phyloP scores from a whole-genome alignment of 2,113 vertebrate species.

The Oreochromis tanganicae region DNA sequence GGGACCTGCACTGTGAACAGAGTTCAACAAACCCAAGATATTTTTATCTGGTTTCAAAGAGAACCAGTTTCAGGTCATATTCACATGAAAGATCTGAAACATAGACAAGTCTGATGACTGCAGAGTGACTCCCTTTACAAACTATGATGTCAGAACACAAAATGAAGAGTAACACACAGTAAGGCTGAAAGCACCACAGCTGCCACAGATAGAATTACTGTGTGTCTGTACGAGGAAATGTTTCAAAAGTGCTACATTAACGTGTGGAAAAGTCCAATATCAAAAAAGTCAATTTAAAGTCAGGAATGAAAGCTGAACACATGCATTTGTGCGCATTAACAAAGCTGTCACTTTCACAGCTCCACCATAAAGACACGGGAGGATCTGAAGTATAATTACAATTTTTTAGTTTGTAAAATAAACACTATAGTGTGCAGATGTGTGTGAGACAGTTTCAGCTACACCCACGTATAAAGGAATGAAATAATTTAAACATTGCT shows the following conservation, averaged over 20 bases:
- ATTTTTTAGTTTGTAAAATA: rapidly evolving
- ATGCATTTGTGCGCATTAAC: rapidly evolving
- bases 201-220: rapidly evolving
- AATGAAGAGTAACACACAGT: not conserved
- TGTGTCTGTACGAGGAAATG: not conserved
- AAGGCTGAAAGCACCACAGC: not conserved
- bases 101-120: rapidly evolving
- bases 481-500: not conserved
- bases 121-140: not conserved
- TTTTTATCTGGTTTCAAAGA: rapidly evolving
- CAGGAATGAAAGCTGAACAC: not conserved
- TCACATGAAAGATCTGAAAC: not conserved
- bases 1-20: rapidly evolving
- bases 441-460: not conserved
- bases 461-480: rapidly evolving
- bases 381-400: not conserved
- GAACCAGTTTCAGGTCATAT: rapidly evolving
- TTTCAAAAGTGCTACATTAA: not conserved
- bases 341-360: not conserved
- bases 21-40: not conserved
- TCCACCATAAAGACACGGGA: not conserved
- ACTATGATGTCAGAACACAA: not conserved
- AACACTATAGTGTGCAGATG: not conserved
- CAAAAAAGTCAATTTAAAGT: not conserved
- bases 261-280: not conserved